Conservation (phyloP, 2,797 vertebrate genomes). For the Halcyon badia region DNA sequence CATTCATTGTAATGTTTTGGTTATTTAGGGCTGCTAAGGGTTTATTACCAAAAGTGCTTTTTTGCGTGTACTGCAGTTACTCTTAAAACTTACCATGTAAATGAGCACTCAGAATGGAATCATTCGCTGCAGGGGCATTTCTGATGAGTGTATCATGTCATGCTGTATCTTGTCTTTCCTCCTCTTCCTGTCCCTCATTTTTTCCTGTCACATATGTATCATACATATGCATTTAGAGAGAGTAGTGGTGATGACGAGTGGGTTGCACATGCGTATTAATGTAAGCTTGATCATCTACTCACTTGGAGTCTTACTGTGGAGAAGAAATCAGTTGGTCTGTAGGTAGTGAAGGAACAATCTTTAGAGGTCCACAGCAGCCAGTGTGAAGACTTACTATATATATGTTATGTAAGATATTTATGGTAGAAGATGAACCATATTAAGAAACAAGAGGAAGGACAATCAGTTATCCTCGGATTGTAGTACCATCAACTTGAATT, state of each 20-base stretch:
- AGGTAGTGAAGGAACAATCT: background rate
- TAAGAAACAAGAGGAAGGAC: background rate
- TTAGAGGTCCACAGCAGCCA: background rate
- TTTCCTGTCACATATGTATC: background rate
- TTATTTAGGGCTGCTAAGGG: slow-evolving; percentile 34
- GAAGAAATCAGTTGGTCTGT: background rate
- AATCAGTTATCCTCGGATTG: background rate
- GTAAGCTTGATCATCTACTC: background rate
- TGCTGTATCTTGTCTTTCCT: background rate
- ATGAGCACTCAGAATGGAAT: background rate
- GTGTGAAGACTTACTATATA: background rate
- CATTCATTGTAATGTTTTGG: background rate
- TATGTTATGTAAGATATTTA: background rate
- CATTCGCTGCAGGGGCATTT: background rate
- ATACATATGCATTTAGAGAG: background rate
- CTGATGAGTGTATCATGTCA: background rate
- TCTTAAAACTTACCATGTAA: background rate
- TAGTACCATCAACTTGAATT: background rate
- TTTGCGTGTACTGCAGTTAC: background rate
- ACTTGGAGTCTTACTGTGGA: background rate
- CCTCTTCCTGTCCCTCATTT: background rate
- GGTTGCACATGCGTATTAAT: background rate
- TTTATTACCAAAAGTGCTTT: background rate
- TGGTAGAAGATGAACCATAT: background rate
- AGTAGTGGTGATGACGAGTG: background rate